These are phyloP conservation scores for Sparus aurata DNA, from an alignment of 2,797 vertebrate species.

Conservation along the genomic window DNA sequence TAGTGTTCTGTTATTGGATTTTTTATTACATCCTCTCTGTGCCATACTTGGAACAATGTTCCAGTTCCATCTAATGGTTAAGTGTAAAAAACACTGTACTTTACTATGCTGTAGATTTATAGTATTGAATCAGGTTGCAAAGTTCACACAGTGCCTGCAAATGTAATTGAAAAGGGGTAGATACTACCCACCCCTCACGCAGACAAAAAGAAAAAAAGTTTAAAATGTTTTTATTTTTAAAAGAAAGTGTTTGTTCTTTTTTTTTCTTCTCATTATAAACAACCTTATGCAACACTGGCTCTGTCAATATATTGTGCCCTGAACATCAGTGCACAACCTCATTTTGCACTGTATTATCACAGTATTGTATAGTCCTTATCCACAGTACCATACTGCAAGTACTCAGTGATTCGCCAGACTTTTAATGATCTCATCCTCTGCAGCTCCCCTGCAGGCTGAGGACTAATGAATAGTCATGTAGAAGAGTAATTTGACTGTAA, in stretches of 20 bases:
- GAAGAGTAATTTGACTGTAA: not conserved
- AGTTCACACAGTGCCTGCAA: not conserved
- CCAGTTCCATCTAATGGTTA: conserved; percentile 72
- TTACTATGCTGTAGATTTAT: not conserved
- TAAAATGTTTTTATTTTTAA: too few species aligned
- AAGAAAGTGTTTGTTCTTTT: too few species aligned
- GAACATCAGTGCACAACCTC: too few species aligned
- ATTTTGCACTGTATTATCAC: too few species aligned
- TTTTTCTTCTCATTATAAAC: too few species aligned
- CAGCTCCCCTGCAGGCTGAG: conserved; percentile 4
- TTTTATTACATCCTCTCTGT: conserved; percentile 10
- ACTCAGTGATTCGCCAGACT: not conserved
- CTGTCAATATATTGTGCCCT: too few species aligned
- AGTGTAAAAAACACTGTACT: not conserved
- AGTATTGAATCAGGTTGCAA: not conserved
- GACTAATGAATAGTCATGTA: not conserved
- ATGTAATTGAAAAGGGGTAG: not conserved
- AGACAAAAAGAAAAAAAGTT: too few species aligned
- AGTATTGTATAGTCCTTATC: too few species aligned
- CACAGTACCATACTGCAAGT: not conserved
- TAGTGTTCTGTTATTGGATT: conserved; percentile 26
- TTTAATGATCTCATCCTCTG: conserved; percentile 15
- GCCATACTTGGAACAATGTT: conserved; percentile 5
- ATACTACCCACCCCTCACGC: not conserved
- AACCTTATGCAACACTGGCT: too few species aligned